Evolutionary conservation across 2,113 vertebrate genomes (phyloP), one percentile per base, ranked within the genome.

Genomic region (Amazona guildingii): DNA sequence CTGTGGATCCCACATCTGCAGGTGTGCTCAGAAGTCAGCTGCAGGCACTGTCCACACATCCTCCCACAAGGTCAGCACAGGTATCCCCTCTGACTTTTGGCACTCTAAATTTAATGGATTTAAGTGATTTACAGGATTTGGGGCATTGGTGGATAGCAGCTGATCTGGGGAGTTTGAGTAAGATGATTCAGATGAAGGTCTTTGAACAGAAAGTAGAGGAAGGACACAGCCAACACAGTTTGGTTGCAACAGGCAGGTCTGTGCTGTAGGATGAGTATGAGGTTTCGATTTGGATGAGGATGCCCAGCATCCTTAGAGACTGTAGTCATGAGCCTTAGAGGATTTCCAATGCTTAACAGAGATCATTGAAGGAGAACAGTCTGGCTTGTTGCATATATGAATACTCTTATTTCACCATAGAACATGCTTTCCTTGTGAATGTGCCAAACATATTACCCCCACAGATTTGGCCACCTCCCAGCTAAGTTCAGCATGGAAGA

Each of bases 401-500:
- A 91, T 96, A 94, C 69, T 76, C 73, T 82, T 84, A 77, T 66
- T 87, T 92, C 85, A 94, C 67, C 82, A 78, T 21, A 86, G 80
- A 94, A 92, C 92, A 94, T 92, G 35, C 83, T 91, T 94, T 83
- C 83, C 87, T 92, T 97, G 91, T 86, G 86, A 95, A 93, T 62
- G 77, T 83, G 94, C 90, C 94, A 97, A 97, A 88, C 44, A 51
- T 76, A 92, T 57, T 78, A 88, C 82, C 49, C 93, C 52, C 77
- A 37, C 66, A 88, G 69, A 78, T 96, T 9, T 97, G 94, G 97
- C 88, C 48, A 76, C n/a, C 20, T 94, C 88, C 88, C 91, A 95
- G 72, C 43, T 95, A 95, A 90, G 95, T 73, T 90, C 82, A 85
- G 76, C 78, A 68, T 7, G 18, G 19, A 72, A 66, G 77, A 90